Base-by-base conservation (phyloP, 2,888 invertebrate species). In the Aphrophora alni region DNA sequence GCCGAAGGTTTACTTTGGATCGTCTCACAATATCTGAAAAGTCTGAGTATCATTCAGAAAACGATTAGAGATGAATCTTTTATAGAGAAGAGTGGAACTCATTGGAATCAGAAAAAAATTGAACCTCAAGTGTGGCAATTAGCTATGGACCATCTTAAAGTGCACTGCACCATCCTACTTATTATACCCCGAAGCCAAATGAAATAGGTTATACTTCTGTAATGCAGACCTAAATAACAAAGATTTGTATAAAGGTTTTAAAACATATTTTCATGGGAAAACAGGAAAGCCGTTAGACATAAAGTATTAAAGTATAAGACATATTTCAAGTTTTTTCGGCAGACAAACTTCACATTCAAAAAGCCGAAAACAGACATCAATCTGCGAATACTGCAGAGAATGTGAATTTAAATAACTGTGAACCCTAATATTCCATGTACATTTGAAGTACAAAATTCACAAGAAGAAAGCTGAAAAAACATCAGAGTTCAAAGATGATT, bases 291-390 rank as follows among this genome's bases (percentile, higher is more conserved):
- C 14, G 8, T 68, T 83, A 38, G 71, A 77, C 26, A 81, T 81
- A 72, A 77, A 75, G n/a, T n/a, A n/a, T n/a, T n/a, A n/a, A n/a
- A n/a, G 72, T 80, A 81, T 38, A 81, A 81, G 25, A 83, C 82
- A 21, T 82, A 82, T 76, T 80, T 82, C 68, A 80, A 82, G 70
- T 83, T 82, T 75, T 83, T 81, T 44, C 38, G 82, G 8, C 17
- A 83, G 72, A 82, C 73, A 21, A 74, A 82, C 33, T 82, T 74
- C 75, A 77, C 81, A 12, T 79, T 81, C 38, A 75, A 72, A 24
- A 79, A 74, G 78, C 81, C 82, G 14, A 81, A 82, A 21, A 79
- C 81, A 78, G 84, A 84, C 81, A 83, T 81, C n/a, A n/a, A n/a
- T n/a, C 14, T 84, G 83, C 78, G 83, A 83, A 77, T 83, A 74